A percentile compares a stretch with the other conserved stretches of the same genome.
phyloP scores from a whole-genome alignment of 2,888 invertebrate genomes.

The Podotricha telesiphe region DNA sequence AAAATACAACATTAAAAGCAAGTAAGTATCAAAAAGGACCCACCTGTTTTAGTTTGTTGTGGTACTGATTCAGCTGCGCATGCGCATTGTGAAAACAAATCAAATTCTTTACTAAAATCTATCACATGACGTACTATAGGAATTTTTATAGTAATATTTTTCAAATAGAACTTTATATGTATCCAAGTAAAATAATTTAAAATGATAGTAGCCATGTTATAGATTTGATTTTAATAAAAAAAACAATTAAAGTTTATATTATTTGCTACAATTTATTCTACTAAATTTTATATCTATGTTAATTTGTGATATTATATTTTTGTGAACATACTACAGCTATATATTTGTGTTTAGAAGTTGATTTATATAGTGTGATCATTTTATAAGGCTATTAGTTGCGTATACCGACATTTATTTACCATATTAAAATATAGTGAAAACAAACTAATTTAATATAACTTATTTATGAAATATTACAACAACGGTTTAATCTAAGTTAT shows the following conservation, averaged over 20 bases:
- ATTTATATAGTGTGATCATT: not conserved
- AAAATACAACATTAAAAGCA: constrained; percentile 41
- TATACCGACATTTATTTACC: too few relatives aligned
- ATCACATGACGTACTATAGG: constrained; percentile 9
- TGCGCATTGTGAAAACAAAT: constrained; percentile 64
- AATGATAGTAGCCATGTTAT: not conserved
- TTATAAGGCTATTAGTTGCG: not conserved
- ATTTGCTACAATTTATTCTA: not conserved
- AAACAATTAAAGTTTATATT: not conserved
- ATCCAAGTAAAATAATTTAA: not conserved
- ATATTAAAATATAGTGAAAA: not conserved
- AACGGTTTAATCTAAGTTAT: too few relatives aligned
- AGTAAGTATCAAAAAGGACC: constrained; percentile 51
- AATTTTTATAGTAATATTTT: too few relatives aligned
- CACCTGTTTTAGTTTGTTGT: constrained; percentile 74
- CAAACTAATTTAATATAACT: not conserved
- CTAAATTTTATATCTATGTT: not conserved
- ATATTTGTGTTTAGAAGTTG: not conserved
- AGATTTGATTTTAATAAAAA: not conserved
- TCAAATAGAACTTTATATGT: too few relatives aligned
- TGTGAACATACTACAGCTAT: too few relatives aligned
- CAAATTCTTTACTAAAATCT: constrained; percentile 37
- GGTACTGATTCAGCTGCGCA: constrained; percentile 70
- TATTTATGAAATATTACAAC: not conserved
- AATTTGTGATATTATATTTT: too few relatives aligned